Conservation (phyloP, 1,140 invertebrate genomes). For the Drosophila dunni region DNA sequence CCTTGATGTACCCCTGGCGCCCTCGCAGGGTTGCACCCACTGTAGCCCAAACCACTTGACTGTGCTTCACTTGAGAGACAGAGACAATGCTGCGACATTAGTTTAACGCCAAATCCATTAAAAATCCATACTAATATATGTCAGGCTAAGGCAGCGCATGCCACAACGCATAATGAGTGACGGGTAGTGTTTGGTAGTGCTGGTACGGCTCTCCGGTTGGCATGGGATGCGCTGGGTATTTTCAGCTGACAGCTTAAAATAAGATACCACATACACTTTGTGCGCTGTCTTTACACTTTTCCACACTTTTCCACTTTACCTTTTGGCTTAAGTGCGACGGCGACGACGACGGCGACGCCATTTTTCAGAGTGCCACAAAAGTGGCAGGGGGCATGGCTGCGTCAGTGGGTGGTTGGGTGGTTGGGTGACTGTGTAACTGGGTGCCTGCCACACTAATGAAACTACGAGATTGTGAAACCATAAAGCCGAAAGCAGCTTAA, state of each 20-base stretch:
- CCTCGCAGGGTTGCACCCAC: background rate
- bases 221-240: slow-evolving; percentile 5
- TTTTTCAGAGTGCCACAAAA: slow-evolving; percentile 61
- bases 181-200: slow-evolving; percentile 36
- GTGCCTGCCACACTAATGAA: slow-evolving; percentile 37
- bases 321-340: slow-evolving; percentile 59
- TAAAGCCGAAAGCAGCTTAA: slow-evolving; percentile 41
- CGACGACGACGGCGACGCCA: slow-evolving; percentile 24
- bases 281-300: slow-evolving; percentile 62
- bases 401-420: background rate
- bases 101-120: slow-evolving; percentile 82
- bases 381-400: background rate
- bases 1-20: background rate
- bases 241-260: slow-evolving; percentile 58
- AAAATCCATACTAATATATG: slow-evolving; percentile 84
- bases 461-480: slow-evolving; percentile 43
- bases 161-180: slow-evolving; percentile 78
- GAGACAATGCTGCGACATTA: slow-evolving; percentile 70
- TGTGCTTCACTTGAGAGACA: slow-evolving; percentile 41
- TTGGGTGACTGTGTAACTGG: background rate
- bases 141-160: slow-evolving; percentile 66
- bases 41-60: slow-evolving; percentile 47
- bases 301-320: slow-evolving; percentile 55
- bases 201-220: background rate
- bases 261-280: slow-evolving; percentile 70